Evolutionary conservation across 1,140 invertebrate species (phyloP).

Genomic region (Drosophila obscura): DNA sequence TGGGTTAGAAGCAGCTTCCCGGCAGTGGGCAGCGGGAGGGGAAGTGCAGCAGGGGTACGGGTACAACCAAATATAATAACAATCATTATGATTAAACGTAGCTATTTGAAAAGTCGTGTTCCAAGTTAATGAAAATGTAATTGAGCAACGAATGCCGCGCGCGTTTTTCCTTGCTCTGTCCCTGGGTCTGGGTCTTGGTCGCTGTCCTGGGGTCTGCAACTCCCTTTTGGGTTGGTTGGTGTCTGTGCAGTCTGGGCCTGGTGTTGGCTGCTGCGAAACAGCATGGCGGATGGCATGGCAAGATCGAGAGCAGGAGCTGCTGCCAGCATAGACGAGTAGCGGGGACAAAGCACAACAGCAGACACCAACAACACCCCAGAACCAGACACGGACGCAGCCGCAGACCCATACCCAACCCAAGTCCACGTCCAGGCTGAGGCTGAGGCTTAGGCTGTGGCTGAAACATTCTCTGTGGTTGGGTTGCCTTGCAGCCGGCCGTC

Average conservation of each 20-base stretch:
- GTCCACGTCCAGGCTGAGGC: conserved; percentile 2
- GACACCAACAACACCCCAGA: conserved; percentile 42
- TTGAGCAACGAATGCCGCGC: conserved; percentile 71
- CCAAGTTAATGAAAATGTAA: conserved; percentile 83
- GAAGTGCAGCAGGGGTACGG: no score
- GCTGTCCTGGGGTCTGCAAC: conserved; percentile 8
- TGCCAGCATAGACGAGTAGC: conserved; percentile 29
- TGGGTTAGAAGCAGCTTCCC: conserved; percentile 49
- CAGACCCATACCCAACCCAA: no score
- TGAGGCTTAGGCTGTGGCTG: conserved; percentile 17
- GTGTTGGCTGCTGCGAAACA: conserved; percentile 37
- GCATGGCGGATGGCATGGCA: conserved; percentile 24
- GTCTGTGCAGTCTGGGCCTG: no score
- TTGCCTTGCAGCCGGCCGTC: conserved; percentile 39
- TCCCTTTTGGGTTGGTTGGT: conserved; percentile 11
- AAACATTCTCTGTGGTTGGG: conserved; percentile 1
- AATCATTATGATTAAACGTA: conserved; percentile 83
- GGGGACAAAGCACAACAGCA: conserved; percentile 28
- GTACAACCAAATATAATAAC: conserved; percentile 66
- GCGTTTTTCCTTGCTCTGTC: conserved; percentile 24
- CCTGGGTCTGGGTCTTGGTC: conserved; percentile 36
- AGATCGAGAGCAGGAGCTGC: conserved; percentile 43
- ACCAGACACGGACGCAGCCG: conserved; percentile 18
- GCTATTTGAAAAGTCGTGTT: conserved; percentile 82
- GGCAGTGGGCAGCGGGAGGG: not conserved